phyloP scores from a whole-genome alignment of 1,140 invertebrate species.

The Drosophila sucinea region DNA sequence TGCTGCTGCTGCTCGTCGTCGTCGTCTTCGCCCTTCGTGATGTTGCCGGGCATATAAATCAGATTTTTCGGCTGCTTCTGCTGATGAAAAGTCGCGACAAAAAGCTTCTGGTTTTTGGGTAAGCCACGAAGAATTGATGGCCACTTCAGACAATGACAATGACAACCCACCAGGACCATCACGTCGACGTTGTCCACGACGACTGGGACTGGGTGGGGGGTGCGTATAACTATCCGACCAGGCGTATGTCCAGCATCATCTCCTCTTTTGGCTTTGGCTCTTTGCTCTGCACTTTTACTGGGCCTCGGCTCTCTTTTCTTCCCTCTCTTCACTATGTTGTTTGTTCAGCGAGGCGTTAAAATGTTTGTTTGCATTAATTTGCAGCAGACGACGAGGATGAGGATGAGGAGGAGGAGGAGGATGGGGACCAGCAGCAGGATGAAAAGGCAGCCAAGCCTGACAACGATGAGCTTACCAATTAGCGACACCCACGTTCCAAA shows the following conservation, averaged over 20 bases:
- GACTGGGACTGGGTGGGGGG: neutral
- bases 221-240: conserved; percentile 46
- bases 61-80: conserved; percentile 55
- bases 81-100: conserved; percentile 75
- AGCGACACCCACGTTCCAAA: conserved; percentile 33
- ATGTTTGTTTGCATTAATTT: conserved; percentile 81
- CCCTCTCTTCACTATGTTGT: conserved; percentile 41
- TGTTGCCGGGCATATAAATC: conserved; percentile 77
- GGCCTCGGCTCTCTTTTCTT: conserved; percentile 21
- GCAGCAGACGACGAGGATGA: conserved; percentile 61
- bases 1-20: conserved; percentile 37
- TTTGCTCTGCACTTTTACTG: conserved; percentile 20
- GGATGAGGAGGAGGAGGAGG: conserved; percentile 22
- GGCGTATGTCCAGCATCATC: conserved; percentile 8
- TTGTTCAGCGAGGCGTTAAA: conserved; percentile 75
- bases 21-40: conserved; percentile 51
- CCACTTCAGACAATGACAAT: conserved; percentile 77
- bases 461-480: conserved; percentile 71
- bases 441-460: conserved; percentile 23
- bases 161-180: conserved; percentile 36
- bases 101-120: conserved; percentile 61
- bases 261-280: neutral
- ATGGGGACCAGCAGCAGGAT: conserved; percentile 29
- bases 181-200: neutral
- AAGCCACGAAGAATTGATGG: conserved; percentile 75